These are phyloP conservation scores for Calameuta pallipes DNA, from an alignment of 2,888 invertebrate genomes.

Conservation along the genomic window DNA sequence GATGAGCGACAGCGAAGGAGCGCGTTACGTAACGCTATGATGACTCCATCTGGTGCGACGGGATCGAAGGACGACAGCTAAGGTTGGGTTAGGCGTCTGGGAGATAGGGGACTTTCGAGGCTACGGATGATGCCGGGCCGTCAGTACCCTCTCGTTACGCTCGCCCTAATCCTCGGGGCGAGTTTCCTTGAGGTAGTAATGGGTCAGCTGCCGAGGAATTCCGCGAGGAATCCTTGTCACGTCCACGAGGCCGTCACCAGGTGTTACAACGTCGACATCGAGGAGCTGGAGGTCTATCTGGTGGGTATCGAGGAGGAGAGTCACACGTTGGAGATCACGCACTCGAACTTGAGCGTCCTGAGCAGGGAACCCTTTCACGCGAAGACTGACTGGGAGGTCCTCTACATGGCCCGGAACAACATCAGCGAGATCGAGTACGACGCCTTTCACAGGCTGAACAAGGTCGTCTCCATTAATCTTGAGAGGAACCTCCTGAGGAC, in stretches of 20 bases:
- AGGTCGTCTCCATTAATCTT: constrained; percentile 17
- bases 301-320: constrained; percentile 10
- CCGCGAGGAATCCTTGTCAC: constrained; percentile 5
- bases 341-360: constrained; percentile 15
- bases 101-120: background rate
- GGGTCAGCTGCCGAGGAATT: background rate
- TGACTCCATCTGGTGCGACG: constrained; percentile 4
- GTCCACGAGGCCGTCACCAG: constrained; percentile 19
- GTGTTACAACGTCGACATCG: constrained; percentile 21
- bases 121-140: constrained; percentile 16
- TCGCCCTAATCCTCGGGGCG: constrained; percentile 20
- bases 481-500: constrained; percentile 15
- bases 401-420: constrained; percentile 18
- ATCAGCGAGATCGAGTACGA: constrained; percentile 16
- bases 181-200: background rate
- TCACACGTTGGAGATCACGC: constrained; percentile 19
- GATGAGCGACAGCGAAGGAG: constrained; percentile 1
- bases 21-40: constrained; percentile 6
- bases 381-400: constrained; percentile 18
- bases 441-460: constrained; percentile 15
- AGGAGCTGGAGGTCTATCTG: constrained; percentile 11
- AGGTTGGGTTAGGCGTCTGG: background rate
- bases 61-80: background rate
- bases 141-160: constrained; percentile 3
- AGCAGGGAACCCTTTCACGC: constrained; percentile 15